These are phyloP conservation scores for Larimichthys polyactis DNA, from an alignment of 2,113 vertebrate species.

Conservation along the genomic window DNA sequence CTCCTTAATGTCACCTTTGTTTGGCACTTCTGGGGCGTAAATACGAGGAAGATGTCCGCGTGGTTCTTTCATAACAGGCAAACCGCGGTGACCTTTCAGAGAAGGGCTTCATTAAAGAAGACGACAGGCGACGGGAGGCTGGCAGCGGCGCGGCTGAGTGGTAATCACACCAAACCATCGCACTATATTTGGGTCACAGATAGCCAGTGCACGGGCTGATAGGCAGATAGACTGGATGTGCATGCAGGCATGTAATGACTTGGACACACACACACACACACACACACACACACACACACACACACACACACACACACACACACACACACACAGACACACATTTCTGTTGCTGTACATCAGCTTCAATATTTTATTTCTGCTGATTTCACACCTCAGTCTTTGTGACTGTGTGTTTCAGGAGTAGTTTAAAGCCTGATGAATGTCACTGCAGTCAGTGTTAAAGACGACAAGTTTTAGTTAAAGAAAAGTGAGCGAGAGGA, in stretches of 20 bases:
- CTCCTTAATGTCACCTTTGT: neutral
- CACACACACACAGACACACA: too few species aligned
- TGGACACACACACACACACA: neutral
- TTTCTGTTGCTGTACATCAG: too few species aligned
- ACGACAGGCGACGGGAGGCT: neutral
- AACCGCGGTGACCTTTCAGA: neutral
- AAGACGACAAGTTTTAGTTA: too few species aligned
- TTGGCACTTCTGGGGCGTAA: conserved; percentile 11
- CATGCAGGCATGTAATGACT: conserved; percentile 12
- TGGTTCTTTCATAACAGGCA: neutral
- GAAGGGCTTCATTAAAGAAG: conserved; percentile 25
- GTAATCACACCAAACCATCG: conserved; percentile 6
- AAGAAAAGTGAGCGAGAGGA: too few species aligned
- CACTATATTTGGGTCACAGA: conserved; percentile 8
- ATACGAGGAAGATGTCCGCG: neutral
- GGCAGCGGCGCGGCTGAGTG: neutral
- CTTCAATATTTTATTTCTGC: neutral
- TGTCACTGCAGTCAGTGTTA: neutral
- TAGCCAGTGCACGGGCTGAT: neutral
- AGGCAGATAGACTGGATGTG: conserved; percentile 3
- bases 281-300: too few species aligned
- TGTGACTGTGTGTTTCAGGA: too few species aligned
- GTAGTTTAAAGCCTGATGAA: neutral
- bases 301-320: too few species aligned
- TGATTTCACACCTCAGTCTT: too few species aligned